Conservation (phyloP, 2,113 vertebrate genomes). For the Chloropsis cyanopogon region DNA sequence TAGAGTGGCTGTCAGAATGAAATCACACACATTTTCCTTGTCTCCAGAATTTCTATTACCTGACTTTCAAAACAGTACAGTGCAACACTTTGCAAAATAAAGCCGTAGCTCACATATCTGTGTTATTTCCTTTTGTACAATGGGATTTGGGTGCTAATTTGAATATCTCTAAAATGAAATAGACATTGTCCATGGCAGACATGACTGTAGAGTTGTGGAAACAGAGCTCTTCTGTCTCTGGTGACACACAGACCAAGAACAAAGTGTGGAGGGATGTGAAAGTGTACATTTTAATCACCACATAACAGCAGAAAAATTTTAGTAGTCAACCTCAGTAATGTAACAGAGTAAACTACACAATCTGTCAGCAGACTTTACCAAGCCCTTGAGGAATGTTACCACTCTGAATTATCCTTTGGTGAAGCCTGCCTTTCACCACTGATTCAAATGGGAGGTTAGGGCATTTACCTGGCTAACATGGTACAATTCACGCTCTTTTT, state of each 20-base stretch:
- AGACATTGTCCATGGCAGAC: not conserved
- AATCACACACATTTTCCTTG: not conserved
- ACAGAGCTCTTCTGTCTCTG: not conserved
- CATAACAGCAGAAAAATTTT: not conserved
- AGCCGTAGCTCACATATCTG: not conserved
- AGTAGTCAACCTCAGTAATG: not conserved
- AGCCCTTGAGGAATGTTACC: not conserved
- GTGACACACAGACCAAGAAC: not conserved
- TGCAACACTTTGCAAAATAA: not conserved
- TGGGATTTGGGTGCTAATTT: not conserved
- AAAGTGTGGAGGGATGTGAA: not conserved
- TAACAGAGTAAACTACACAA: not conserved
- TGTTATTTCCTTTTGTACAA: not conserved
- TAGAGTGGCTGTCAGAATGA: not conserved
- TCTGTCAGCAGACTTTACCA: rapidly evolving
- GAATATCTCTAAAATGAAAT: not conserved
- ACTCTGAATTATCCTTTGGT: not conserved
- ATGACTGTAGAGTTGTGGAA: not conserved
- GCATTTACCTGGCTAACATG: not conserved
- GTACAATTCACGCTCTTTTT: not conserved
- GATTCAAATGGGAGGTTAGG: not conserved
- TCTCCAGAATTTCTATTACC: not conserved
- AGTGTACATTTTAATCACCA: not conserved
- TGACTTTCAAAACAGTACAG: not conserved
- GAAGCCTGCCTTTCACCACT: not conserved